A percentile compares a stretch with the other conserved stretches of the same genome.
These are phyloP conservation scores for Griposia aprilina DNA, from an alignment of 2,888 invertebrate genomes.

Conservation along the genomic window DNA sequence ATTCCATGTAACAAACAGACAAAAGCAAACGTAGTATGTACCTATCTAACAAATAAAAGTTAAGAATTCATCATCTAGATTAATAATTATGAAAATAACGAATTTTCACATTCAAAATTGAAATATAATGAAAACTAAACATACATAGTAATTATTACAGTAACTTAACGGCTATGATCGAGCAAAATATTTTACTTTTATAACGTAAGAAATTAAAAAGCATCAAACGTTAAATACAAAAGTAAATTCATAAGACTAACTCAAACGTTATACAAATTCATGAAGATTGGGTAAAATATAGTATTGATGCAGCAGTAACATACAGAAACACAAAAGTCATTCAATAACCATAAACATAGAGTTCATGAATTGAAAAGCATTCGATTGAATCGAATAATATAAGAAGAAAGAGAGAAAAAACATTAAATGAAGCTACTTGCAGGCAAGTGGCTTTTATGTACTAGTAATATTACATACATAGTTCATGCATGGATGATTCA, in stretches of 20 bases:
- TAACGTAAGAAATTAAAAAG: neutral
- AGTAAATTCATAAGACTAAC: neutral
- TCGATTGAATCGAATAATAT: neutral
- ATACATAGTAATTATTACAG: neutral
- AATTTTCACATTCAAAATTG: constrained; percentile 9
- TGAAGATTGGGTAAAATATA: neutral
- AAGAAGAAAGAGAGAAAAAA: neutral
- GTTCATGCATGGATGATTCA: neutral
- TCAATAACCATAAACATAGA: neutral
- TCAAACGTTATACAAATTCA: constrained; percentile 4
- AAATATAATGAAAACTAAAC: constrained; percentile 12
- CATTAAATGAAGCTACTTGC: neutral
- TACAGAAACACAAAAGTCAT: neutral
- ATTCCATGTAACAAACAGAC: too few species aligned
- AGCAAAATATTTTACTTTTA: neutral
- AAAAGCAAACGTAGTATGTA: too few species aligned
- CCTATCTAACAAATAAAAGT: constrained; percentile 9
- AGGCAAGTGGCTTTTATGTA: neutral
- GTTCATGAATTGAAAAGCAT: neutral
- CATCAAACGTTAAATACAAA: neutral
- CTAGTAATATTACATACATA: too few species aligned
- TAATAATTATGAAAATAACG: constrained; percentile 38
- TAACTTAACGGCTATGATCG: neutral
- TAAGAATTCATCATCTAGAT: constrained; percentile 18
- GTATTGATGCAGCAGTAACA: neutral